Base-by-base conservation (phyloP, 92 coral and sea anemone species). In the Umimayanthus chanpuru region DNA sequence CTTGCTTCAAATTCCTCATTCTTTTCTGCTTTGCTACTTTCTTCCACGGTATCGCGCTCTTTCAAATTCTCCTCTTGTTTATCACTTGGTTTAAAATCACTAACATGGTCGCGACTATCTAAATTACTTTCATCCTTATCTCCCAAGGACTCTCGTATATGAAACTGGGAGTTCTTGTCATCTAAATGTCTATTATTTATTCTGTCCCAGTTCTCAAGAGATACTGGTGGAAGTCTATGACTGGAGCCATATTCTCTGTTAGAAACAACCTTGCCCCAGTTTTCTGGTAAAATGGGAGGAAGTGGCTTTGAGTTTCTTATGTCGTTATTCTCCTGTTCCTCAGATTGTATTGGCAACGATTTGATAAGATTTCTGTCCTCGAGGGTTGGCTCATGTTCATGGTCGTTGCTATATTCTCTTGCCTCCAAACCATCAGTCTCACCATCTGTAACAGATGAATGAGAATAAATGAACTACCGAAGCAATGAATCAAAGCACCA, bases 291-390 rank as follows among this genome's bases (percentile, higher is more conserved):
- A n/a, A 83, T 5, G 0, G 87, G 87, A 71, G 87, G 87, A 15
- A 83, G 67, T 3, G 74, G 87, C 21, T 21, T 28, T 7, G 67
- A 83, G 43, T 41, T 70, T 83, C 87, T 70, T 68, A 36, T 73
- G 12, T 83, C 56, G 26, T 41, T 28, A 72, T 70, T 47, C 43
- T 83, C 87, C 32, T 70, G 38, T 41, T 83, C 67, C 25, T 67
- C 74, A 83, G 87, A 26, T 16, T 91, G 88, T 72, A 88, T 43
- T 85, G 96, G 90, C 4, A 93, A 66, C 44, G 93, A 90, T 25
- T 84, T 67, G 75, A 92, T 91, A 61, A 91, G 91, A 79, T 94
- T 86, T 66, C 91, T 86, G 80, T 93, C 93, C 30, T 91, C 96
- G 30, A 78, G 88, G 21, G 85, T 88, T 40, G 89, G 93, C 82